A percentile compares a stretch with the other conserved stretches of the same genome.
These are phyloP conservation scores for Acleris emargana DNA, from an alignment of 2,888 invertebrate genomes.

Conservation along the genomic window DNA sequence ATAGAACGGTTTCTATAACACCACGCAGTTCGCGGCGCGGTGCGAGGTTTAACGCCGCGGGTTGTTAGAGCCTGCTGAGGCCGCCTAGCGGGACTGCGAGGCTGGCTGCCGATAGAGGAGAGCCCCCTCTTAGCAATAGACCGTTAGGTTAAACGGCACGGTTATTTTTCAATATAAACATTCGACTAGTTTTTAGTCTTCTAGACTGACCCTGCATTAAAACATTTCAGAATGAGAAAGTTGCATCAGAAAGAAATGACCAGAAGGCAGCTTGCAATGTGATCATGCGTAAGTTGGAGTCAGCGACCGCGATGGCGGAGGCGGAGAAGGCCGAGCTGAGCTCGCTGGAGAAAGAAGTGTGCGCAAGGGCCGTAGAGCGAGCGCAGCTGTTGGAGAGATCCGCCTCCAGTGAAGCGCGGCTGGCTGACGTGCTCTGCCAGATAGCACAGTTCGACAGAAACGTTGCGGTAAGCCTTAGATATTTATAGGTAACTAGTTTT, in stretches of 20 bases:
- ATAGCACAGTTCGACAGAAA: slow-evolving; percentile 64
- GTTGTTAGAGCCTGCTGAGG: slow-evolving; percentile 68
- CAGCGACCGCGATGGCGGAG: slow-evolving; percentile 48
- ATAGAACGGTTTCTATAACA: slow-evolving; percentile 21
- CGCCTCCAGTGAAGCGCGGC: slow-evolving; percentile 49
- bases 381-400: slow-evolving; percentile 55
- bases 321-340: slow-evolving; percentile 47
- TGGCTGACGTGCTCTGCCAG: slow-evolving; percentile 60
- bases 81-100: slow-evolving; percentile 72
- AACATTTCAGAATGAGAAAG: slow-evolving; percentile 54
- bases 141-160: too few species aligned
- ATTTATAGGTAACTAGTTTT: too few species aligned
- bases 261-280: slow-evolving; percentile 50
- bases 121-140: background rate
- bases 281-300: slow-evolving; percentile 50
- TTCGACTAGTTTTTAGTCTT: too few species aligned
- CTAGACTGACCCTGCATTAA: background rate
- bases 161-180: too few species aligned
- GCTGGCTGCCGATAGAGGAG: slow-evolving; percentile 63
- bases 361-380: slow-evolving; percentile 52
- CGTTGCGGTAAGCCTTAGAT: slow-evolving; percentile 51
- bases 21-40: slow-evolving; percentile 50
- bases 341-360: slow-evolving; percentile 56
- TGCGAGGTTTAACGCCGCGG: slow-evolving; percentile 67
- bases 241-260: slow-evolving; percentile 57